Evolutionary conservation across 2,797 vertebrate species (phyloP), one percentile per base, ranked within the genome.

Genomic region (Sylvilagus floridanus): DNA sequence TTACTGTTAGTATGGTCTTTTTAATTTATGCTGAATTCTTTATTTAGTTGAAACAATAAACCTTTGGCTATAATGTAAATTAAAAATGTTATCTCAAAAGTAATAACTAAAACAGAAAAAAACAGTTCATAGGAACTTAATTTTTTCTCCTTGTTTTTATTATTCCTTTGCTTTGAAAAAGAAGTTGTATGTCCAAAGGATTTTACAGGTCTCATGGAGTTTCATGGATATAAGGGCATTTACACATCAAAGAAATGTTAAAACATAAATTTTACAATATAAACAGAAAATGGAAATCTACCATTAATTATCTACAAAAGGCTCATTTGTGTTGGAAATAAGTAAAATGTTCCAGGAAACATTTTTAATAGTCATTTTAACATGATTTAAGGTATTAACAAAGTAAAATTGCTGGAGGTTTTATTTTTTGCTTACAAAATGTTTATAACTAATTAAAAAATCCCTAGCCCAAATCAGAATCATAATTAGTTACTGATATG

Each of bases 241-340:
- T 82, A 63, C 26, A 78, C 2, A 79, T 77, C 68, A 89, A 52
- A 81, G 35, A 89, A 3, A 8, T 60, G 77, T 65, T 91, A 65
- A 93, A 84, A 86, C 22, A 89, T 76, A 47, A 76, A 37, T 88
- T 94, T 93, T 91, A 82, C 3, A 57, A 22, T 37, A 60, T 11
- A 95, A 91, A 12, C 32, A 47, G 6, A 84, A 84, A 47, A 47
- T 47, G 42, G 42, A 47, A 47, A 47, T 47, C 42, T 57, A 57
- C 13, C 19, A 57, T 62, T 78, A 68, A 86, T 57, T 68, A 75
- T 14, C 72, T 8, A 35, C 82, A 22, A 82, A 85, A 71, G 8
- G 47, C 2, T 72, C 24, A 47, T 63, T 93, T 37, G 65, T 32
- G 91, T 92, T 60, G 11, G 26, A 93, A 91, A 89, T 32, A 93